These are phyloP conservation scores for Morus bassanus DNA, from an alignment of 2,797 vertebrate genomes.

Conservation along the genomic window DNA sequence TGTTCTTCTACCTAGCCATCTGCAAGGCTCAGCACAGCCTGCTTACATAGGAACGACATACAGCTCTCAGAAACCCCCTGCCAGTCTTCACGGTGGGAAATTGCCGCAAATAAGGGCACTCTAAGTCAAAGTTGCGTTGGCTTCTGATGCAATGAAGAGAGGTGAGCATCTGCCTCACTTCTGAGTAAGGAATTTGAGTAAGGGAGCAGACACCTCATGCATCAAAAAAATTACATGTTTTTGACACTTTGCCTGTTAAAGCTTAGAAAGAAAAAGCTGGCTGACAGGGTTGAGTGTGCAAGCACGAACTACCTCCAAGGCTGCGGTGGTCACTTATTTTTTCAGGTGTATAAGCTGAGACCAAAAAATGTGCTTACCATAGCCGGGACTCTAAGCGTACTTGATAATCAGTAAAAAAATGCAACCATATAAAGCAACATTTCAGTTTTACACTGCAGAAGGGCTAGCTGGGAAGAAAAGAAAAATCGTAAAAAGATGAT, in stretches of 20 bases:
- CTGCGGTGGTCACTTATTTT: neutral
- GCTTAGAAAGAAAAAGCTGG: neutral
- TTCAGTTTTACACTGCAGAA: neutral
- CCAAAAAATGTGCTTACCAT: neutral
- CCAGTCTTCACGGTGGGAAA: neutral
- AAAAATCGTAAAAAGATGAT: neutral
- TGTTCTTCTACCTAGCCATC: neutral
- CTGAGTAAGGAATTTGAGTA: neutral
- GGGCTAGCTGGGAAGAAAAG: neutral
- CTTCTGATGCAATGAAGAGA: neutral
- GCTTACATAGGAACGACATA: neutral
- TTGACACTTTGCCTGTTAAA: neutral
- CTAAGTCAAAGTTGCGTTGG: neutral
- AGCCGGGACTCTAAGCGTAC: rapidly evolving
- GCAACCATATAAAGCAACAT: neutral
- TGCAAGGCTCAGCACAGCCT: neutral
- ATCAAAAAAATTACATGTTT: neutral
- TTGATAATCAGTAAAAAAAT: neutral
- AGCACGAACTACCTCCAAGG: neutral
- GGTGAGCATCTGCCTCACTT: neutral
- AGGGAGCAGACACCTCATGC: neutral
- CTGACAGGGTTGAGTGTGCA: no score
- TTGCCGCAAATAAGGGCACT: neutral
- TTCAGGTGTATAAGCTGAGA: neutral
- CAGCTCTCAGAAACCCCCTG: no score